A percentile compares a stretch with the other conserved stretches of the same genome.
Conservation (phyloP, 2,797 vertebrate species). For the Eupleurogrammus muticus region DNA sequence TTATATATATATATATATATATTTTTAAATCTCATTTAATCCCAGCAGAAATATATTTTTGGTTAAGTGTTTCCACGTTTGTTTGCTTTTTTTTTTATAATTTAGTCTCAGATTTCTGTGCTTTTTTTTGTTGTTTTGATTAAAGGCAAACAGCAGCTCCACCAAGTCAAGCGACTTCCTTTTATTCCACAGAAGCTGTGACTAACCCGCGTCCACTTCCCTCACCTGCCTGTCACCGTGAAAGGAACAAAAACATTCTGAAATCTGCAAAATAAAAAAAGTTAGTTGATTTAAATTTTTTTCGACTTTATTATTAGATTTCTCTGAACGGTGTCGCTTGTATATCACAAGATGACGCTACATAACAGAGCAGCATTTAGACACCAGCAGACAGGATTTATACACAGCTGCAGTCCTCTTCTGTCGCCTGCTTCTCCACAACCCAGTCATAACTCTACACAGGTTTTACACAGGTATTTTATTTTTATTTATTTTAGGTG, state of each 20-base stretch:
- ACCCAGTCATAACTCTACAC: too few species aligned
- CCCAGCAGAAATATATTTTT: not conserved
- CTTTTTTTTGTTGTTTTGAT: not conserved
- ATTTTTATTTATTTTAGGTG: not conserved
- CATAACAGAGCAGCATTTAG: not conserved
- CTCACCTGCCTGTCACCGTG: too few species aligned
- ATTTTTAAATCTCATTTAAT: not conserved
- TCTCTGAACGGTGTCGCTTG: not conserved
- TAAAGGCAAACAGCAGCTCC: not conserved
- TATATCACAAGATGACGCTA: not conserved
- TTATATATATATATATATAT: not conserved
- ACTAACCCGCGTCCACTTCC: constrained; percentile 7
- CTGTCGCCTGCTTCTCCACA: not conserved
- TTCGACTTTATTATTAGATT: not conserved
- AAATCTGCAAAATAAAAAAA: too few species aligned
- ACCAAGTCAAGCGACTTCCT: constrained; percentile 7
- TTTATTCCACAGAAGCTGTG: not conserved
- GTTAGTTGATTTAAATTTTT: too few species aligned
- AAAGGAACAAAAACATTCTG: too few species aligned
- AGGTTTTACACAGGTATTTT: not conserved
- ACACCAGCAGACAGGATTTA: not conserved
- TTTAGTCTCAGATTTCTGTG: not conserved
- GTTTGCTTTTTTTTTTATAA: not conserved
- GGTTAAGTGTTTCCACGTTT: not conserved
- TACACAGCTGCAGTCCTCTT: not conserved